Base-by-base conservation (phyloP, 1,140 invertebrate genomes). In the Conopomorpha cramerella region DNA sequence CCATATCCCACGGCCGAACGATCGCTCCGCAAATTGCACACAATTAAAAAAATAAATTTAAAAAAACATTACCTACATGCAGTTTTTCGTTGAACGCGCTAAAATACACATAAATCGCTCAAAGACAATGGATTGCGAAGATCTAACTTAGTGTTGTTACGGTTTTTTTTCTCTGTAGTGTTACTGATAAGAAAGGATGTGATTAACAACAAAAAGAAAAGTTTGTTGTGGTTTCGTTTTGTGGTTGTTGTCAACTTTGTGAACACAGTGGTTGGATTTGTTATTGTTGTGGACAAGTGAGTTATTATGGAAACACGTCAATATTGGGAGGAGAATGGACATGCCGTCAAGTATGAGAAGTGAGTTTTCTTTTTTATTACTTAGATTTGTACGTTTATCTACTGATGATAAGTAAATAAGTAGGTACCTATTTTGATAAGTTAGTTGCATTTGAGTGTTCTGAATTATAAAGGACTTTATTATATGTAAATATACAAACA, bases 301-400 rank as follows among this genome's bases (percentile, higher is more conserved):
- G 55, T 67, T 34, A 68, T 57, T 52, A 71, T 71, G 66, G 66
- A 70, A 62, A 64, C 57, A 38, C 53, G 59, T 37, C 51, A 70
- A 47, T 74, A 70, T 46, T 74, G 70, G 70, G 66, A 71, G 43
- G 70, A 74, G 43, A 74, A 70, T 43, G 66, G 65, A 32, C 65
- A 62, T 51, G 28, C 49, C 49, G 63, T 68, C 37, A 74, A 74
- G 52, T 74, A 72, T 57, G 66, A 74, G 52, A 74, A 67, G 70
- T 74, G 39, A 58, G 60, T 60, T n/a, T n/a, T n/a, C n/a, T n/a
- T n/a, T n/a, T n/a, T n/a, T n/a, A n/a, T n/a, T n/a, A n/a, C n/a
- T n/a, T n/a, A n/a, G n/a, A n/a, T n/a, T n/a, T n/a, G n/a, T n/a
- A n/a, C n/a, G n/a, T n/a, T n/a, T n/a, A n/a, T n/a, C n/a, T n/a